Evolutionary conservation across 2,888 invertebrate species (phyloP), one percentile per base, ranked within the genome.

Genomic region (Hyles lineata): DNA sequence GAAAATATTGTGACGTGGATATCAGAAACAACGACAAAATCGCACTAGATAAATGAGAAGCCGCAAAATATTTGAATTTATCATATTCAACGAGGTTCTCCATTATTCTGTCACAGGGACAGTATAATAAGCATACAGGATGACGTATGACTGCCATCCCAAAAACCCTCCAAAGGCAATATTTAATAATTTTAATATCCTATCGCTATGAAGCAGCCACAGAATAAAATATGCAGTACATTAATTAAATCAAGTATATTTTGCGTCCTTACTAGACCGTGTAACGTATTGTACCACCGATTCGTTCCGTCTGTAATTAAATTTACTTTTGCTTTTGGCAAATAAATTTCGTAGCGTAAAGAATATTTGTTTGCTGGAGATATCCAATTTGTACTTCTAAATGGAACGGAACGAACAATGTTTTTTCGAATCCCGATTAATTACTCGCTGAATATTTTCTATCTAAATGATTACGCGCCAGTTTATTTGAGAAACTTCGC

Each of bases 221-320:
- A 70, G 35, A 62, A 67, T 43, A 76, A 76, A 76, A 72, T 70
- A 73, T 52, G 61, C 70, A 71, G 69, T 74, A 75, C 71, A 77
- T 78, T 80, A 79, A 79, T 79, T 77, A 78, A 78, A 76, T 29
- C 50, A 62, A 55, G 55, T 70, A 32, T 55, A 70, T 60, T 73
- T 43, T 70, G 1, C 32, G 52, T 59, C 58, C 29, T 32, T 58
- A 58, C 58, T 63, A 43, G n/a, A 50, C 32, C 58, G 29, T 29
- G 29, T 29, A 29, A 29, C 29, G 63, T 35, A 32, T 58, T 58
- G 35, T 23, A 58, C 63, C 25, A 63, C 62, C 58, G 43, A 70
- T 67, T 58, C 63, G 62, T 62, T 43, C 19, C 43, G 55, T 52
- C 23, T 29, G 29, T 76, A 79, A 79, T 76, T 77, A 75, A 76